Percentiles rank a stretch among this genome's conserved stretches.
Evolutionary conservation across 2,113 vertebrate genomes (phyloP).

Genomic region (Craseonycteris thonglongyai): DNA sequence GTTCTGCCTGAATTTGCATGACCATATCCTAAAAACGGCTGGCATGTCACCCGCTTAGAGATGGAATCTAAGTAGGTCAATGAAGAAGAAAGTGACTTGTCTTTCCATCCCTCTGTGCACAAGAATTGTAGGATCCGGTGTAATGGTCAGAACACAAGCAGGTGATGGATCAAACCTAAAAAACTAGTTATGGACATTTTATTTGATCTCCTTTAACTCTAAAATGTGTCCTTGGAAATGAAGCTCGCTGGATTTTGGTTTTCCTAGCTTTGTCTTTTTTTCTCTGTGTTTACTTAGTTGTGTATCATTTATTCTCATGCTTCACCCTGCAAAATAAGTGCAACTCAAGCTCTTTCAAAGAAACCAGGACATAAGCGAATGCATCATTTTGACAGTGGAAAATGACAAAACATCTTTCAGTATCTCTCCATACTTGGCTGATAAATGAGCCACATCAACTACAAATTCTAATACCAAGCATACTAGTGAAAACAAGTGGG

Average conservation of each 20-base stretch:
- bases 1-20: not conserved
- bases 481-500: conserved; percentile 17
- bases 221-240: not conserved
- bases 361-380: conserved; percentile 31
- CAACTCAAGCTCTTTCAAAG: conserved; percentile 67
- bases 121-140: not conserved
- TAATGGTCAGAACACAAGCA: not conserved
- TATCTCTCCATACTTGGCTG: conserved; percentile 59
- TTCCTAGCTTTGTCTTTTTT: not conserved
- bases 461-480: conserved; percentile 36
- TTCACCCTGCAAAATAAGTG: conserved; percentile 48
- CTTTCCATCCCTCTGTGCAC: not conserved
- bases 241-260: not conserved
- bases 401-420: conserved; percentile 67
- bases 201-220: not conserved
- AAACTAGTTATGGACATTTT: not conserved
- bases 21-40: not conserved
- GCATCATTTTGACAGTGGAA: conserved; percentile 56
- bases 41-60: not conserved
- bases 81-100: not conserved
- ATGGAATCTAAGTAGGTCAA: not conserved
- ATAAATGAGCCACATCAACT: conserved; percentile 61
- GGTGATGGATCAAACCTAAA: not conserved
- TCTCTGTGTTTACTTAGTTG: conserved; percentile 26
- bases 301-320: conserved; percentile 49